These are phyloP conservation scores for Taxidea taxus DNA, from an alignment of 2,113 vertebrate species.

Conservation along the genomic window DNA sequence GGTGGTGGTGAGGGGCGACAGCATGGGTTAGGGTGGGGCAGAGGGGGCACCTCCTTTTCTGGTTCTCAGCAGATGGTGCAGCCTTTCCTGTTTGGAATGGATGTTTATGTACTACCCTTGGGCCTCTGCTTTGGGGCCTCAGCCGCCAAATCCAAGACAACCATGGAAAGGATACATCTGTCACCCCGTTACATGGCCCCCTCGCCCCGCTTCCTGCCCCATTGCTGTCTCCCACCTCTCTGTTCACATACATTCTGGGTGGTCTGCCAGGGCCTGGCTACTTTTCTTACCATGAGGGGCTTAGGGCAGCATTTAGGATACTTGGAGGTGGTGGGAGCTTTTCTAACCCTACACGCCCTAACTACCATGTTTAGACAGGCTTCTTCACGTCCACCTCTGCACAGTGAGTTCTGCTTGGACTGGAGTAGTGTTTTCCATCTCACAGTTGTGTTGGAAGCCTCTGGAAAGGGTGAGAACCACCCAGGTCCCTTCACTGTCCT, in stretches of 20 bases:
- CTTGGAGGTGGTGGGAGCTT: not conserved
- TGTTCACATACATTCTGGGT: not conserved
- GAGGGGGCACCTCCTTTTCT: not conserved
- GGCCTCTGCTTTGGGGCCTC: not conserved
- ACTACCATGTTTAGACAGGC: not conserved
- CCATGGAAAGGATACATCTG: not conserved
- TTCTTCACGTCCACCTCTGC: not conserved
- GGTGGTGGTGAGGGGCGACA: not conserved
- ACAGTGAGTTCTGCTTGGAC: not conserved
- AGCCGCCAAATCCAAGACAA: not conserved
- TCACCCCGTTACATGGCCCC: not conserved
- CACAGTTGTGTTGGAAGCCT: not conserved
- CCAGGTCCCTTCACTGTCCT: not conserved
- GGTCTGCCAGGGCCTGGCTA: not conserved
- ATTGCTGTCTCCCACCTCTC: not conserved
- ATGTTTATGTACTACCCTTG: fast-evolving
- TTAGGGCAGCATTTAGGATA: not conserved
- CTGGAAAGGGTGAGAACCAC: not conserved
- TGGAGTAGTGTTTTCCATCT: not conserved
- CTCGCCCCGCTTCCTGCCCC: not conserved
- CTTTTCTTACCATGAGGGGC: not conserved
- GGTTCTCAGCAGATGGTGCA: not conserved
- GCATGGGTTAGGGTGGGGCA: no score
- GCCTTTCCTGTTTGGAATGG: not conserved
- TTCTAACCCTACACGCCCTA: not conserved